Conservation (phyloP, 2,888 invertebrate species). For the Alloscopus bannaensis region DNA sequence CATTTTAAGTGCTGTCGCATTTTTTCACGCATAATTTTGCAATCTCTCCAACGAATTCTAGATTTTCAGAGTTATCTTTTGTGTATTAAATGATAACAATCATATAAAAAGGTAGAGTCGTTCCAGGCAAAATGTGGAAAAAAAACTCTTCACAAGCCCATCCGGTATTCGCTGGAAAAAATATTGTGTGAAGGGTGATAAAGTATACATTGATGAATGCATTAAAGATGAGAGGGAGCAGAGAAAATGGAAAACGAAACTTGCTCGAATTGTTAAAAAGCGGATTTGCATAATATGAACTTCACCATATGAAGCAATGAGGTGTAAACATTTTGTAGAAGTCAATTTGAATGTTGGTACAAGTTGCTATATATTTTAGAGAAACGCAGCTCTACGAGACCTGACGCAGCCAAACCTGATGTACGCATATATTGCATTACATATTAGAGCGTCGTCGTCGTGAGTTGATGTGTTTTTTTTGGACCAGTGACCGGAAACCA, state of each 20-base stretch:
- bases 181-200: not conserved
- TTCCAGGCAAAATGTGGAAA: constrained; percentile 22
- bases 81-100: constrained; percentile 21
- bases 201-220: not conserved
- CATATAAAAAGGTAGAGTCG: constrained; percentile 11
- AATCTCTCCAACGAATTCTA: no score
- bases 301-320: constrained; percentile 40
- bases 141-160: constrained; percentile 5
- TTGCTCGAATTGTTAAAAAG: constrained; percentile 8
- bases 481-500: constrained; percentile 65
- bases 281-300: constrained; percentile 11
- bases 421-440: no score
- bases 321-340: constrained; percentile 36
- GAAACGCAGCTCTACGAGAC: no score
- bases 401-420: no score
- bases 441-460: constrained; percentile 19
- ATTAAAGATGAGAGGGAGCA: not conserved
- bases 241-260: constrained; percentile 29
- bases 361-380: no score
- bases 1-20: not conserved
- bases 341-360: no score
- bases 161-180: constrained; percentile 14
- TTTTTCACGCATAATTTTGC: constrained; percentile 60
- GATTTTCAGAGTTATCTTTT: no score
- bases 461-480: constrained; percentile 50